phyloP scores from a whole-genome alignment of 2,797 vertebrate species.

The Sarcophilus harrisii region DNA sequence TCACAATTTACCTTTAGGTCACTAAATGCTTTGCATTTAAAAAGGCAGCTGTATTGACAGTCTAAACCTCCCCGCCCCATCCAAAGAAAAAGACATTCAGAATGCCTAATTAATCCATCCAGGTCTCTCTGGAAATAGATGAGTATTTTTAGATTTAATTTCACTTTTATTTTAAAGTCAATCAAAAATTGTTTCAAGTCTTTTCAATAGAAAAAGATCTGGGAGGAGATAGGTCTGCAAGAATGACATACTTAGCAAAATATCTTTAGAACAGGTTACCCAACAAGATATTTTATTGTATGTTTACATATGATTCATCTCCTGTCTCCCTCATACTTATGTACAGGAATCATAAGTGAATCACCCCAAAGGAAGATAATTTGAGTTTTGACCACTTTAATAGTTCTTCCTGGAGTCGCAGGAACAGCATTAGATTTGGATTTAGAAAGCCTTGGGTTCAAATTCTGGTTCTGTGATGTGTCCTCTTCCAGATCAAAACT shows the following conservation, averaged over 20 bases:
- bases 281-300: background rate
- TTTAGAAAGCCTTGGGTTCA: background rate
- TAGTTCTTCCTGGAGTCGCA: background rate
- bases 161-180: slow-evolving; percentile 48
- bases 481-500: too few relatives aligned
- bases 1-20: background rate
- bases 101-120: slow-evolving; percentile 22
- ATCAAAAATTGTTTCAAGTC: background rate
- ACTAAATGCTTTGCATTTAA: background rate
- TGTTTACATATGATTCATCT: background rate
- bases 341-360: background rate
- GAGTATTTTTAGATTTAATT: slow-evolving; percentile 46
- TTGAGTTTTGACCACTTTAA: background rate
- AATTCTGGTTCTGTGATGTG: background rate
- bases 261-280: background rate
- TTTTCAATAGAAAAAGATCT: background rate
- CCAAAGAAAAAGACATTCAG: slow-evolving; percentile 10
- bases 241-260: background rate
- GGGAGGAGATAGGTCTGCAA: background rate
- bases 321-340: background rate
- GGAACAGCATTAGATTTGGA: background rate
- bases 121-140: slow-evolving; percentile 25
- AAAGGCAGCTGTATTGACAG: background rate
- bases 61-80: background rate
- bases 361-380: background rate